Evolutionary conservation across 1,140 invertebrate species (phyloP), one percentile per base, ranked within the genome.

Genomic region (Pseudomyrmex pallidus): DNA sequence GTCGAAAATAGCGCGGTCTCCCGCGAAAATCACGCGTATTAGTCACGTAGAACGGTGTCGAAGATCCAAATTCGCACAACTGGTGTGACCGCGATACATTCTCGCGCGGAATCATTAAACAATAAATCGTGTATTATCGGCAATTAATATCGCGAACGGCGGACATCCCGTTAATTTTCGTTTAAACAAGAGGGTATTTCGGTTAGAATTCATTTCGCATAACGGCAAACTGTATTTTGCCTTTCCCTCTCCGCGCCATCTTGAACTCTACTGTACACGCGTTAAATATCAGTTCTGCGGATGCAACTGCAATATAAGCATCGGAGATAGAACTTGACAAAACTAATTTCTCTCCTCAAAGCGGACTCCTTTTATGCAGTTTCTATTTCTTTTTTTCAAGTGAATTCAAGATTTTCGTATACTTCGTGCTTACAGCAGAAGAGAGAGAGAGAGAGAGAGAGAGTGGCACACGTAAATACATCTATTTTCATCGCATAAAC

Each of bases 291-390:
- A 72, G 76, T 72, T 72, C 44, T 35, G 54, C 9, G 76, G 44
- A 80, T 72, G 66, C 64, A 78, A 54, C 76, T 80, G 66, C 66
- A 61, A 59, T 50, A 72, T 54, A 72, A 80, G 56, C 66, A 61
- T 48, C 22, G 76, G 20, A 80, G 54, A 80, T 72, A 46, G n/a
- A 80, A 66, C 76, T 61, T 66, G 76, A 80, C 66, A 80, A 80
- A 80, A 80, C 76, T 80, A 80, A 80, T 80, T 80, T 80, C 72
- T 80, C 66, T 80, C 76, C 50, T 22, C 20, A 56, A 80, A 80
- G 44, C 56, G 44, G 22, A 80, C 66, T 70, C 12, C 76, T 70
- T 80, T 80, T 80, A 66, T 61, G 66, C 44, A 50, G 20, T 80
- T 70, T 59, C n/a, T 59, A 35, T 46, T 80, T 35, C n/a, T 72